These are phyloP conservation scores for Heliangelus exortis DNA, from an alignment of 2,797 vertebrate genomes.

Conservation along the genomic window DNA sequence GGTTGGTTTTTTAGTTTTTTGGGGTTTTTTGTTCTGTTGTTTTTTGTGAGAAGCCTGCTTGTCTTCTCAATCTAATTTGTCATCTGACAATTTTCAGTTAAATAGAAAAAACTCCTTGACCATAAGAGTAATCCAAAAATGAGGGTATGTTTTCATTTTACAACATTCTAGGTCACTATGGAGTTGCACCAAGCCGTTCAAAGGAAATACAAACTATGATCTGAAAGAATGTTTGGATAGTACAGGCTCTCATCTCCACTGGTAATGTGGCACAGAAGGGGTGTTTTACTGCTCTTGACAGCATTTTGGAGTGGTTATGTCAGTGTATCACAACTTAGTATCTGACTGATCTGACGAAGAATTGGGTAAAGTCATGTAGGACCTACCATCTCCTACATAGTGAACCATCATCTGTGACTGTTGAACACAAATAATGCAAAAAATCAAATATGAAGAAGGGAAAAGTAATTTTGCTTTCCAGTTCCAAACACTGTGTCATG, in stretches of 20 bases:
- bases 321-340: neutral
- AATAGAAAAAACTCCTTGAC: neutral
- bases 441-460: neutral
- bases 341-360: constrained; percentile 3
- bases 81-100: neutral
- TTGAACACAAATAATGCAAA: neutral
- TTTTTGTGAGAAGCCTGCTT: neutral
- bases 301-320: constrained; percentile 43
- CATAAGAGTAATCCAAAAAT: neutral
- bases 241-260: constrained; percentile 19
- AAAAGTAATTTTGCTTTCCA: neutral
- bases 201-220: constrained; percentile 54
- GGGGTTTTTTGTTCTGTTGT: no score
- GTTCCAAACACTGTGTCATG: neutral
- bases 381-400: neutral
- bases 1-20: neutral
- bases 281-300: constrained; percentile 33
- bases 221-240: constrained; percentile 62
- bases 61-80: neutral
- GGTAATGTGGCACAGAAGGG: neutral
- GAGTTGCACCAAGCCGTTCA: constrained; percentile 24
- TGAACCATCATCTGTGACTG: neutral
- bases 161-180: constrained; percentile 39
- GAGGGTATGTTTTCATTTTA: neutral
- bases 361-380: neutral